These are phyloP conservation scores for Coelopa pilipes DNA, from an alignment of 2,888 invertebrate genomes.

Conservation along the genomic window DNA sequence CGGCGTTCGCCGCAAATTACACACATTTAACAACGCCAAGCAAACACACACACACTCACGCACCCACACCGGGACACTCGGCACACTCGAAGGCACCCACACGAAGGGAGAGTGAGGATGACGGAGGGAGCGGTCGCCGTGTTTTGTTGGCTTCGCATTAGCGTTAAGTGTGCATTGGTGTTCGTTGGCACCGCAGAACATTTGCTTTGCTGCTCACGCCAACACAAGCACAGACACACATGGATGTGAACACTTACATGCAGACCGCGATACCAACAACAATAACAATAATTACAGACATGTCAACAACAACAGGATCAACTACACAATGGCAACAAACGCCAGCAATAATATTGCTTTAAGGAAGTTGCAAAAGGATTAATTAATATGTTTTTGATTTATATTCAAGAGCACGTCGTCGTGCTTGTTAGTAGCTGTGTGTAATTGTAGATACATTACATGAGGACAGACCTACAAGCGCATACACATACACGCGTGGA, in stretches of 20 bases:
- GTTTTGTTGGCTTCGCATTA: not conserved
- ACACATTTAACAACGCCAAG: too few species aligned
- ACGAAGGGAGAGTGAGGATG: too few species aligned
- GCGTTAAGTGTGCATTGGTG: slow-evolving; percentile 6
- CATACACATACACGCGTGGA: not conserved
- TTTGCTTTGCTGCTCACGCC: not conserved
- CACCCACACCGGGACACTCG: too few species aligned
- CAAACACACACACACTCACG: too few species aligned
- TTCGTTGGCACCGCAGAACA: slow-evolving; percentile 11
- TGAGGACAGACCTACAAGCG: not conserved
- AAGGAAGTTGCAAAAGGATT: slow-evolving; percentile 8
- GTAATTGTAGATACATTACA: not conserved
- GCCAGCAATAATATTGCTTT: not conserved
- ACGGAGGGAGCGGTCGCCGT: too few species aligned
- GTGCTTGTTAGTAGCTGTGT: not conserved
- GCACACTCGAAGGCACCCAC: too few species aligned
- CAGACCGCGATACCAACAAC: not conserved
- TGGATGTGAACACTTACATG: too few species aligned
- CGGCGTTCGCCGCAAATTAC: too few species aligned
- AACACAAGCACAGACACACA: not conserved
- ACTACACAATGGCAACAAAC: not conserved
- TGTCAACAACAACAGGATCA: not conserved
- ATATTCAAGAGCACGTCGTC: not conserved
- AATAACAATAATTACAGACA: not conserved
- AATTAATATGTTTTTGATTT: slow-evolving; percentile 25